These are phyloP conservation scores for Nesogale talazaci DNA, from an alignment of 2,113 vertebrate species.

Conservation along the genomic window DNA sequence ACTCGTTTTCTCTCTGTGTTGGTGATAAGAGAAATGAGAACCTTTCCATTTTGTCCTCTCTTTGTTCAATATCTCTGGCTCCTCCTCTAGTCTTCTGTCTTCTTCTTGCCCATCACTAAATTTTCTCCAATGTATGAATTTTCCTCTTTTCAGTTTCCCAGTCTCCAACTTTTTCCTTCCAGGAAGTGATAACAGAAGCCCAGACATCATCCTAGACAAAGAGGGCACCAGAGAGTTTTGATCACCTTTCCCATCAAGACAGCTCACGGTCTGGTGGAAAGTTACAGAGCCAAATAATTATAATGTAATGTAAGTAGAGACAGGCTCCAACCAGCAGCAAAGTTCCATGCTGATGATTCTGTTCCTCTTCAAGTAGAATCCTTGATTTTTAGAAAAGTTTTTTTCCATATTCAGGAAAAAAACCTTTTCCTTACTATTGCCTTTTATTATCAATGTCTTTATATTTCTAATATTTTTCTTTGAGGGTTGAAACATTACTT, in stretches of 20 bases:
- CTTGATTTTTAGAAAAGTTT: not conserved
- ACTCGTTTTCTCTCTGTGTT: not conserved
- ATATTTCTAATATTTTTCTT: too few relatives aligned
- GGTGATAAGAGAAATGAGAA: not conserved
- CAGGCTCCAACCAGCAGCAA: not conserved
- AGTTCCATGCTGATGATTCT: not conserved
- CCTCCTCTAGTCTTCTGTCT: not conserved
- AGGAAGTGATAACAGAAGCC: not conserved
- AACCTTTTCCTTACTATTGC: not conserved
- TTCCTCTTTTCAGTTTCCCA: not conserved
- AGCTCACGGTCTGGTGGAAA: not conserved
- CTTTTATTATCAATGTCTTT: not conserved
- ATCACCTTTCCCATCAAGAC: not conserved
- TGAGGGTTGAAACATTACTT: not conserved
- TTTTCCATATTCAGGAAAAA: not conserved
- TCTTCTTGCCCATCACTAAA: not conserved
- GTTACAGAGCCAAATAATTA: not conserved
- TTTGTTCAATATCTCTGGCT: not conserved
- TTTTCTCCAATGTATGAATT: constrained; percentile 5
- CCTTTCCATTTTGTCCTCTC: not conserved
- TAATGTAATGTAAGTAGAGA: too few relatives aligned
- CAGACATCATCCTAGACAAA: not conserved
- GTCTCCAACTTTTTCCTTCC: not conserved
- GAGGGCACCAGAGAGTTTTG: not conserved
- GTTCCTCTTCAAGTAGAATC: not conserved